These are phyloP conservation scores for Rhyacophila evoluta DNA, from an alignment of 2,888 invertebrate species.

Conservation along the genomic window DNA sequence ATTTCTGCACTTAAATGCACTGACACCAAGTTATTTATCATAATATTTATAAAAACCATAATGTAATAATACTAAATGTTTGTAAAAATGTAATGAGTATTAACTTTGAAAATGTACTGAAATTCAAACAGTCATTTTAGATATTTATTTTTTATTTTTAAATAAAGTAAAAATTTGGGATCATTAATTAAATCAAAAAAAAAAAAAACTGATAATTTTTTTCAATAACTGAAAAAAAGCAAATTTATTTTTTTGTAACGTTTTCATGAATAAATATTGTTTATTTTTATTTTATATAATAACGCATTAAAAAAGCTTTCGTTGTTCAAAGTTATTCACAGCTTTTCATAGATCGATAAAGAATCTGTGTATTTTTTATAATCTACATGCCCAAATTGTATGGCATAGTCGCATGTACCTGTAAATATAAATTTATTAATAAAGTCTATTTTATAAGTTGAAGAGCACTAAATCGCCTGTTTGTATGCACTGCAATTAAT, in stretches of 20 bases:
- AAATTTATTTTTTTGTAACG: too few species aligned
- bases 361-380: background rate
- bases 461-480: conserved; percentile 70
- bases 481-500: conserved; percentile 72
- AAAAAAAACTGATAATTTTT: background rate
- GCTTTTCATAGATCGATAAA: background rate
- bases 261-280: too few species aligned
- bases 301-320: background rate
- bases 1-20: conserved; percentile 53
- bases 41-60: conserved; percentile 26
- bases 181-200: background rate
- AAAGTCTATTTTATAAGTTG: conserved; percentile 59
- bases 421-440: conserved; percentile 45
- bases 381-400: background rate
- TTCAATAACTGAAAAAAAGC: background rate
- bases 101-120: background rate
- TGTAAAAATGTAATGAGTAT: conserved; percentile 23
- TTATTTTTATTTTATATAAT: too few species aligned
- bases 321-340: conserved; percentile 12
- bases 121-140: too few species aligned
- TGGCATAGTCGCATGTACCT: conserved; percentile 53
- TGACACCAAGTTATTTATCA: conserved; percentile 51
- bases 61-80: conserved; percentile 21
- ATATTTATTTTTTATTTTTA: background rate
- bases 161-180: background rate